Evolutionary conservation across 2,113 vertebrate genomes (phyloP).

Genomic region (Cyprinodon tularosa): DNA sequence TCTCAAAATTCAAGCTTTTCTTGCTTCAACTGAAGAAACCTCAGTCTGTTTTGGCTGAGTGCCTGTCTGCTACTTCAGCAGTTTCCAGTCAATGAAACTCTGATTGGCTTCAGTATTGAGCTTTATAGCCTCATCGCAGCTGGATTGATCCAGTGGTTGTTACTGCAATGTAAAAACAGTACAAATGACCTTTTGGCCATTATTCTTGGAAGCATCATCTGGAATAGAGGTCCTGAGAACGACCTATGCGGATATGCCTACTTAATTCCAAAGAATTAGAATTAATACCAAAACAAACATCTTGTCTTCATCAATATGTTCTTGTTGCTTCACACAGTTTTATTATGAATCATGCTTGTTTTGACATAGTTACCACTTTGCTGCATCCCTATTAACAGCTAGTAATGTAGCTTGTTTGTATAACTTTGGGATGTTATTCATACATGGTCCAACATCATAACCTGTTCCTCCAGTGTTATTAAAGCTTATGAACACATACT

Average conservation of each 20-base stretch:
- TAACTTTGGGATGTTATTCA: constrained; percentile 11
- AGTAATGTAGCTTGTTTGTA: background rate
- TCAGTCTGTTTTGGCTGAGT: background rate
- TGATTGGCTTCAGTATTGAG: background rate
- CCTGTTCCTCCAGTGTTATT: constrained; percentile 22
- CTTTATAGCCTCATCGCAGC: background rate
- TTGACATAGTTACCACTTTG: background rate
- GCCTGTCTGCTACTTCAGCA: background rate
- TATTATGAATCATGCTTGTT: background rate
- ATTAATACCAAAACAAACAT: background rate
- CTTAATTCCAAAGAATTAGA: background rate
- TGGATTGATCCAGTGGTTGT: background rate
- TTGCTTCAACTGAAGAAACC: no score
- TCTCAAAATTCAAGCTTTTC: background rate
- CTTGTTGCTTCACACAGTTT: no score
- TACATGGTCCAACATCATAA: background rate
- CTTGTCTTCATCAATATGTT: background rate
- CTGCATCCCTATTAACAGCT: constrained; percentile 6
- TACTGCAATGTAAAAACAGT: background rate
- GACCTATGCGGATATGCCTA: background rate
- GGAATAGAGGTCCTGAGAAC: background rate
- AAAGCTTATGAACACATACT: constrained; percentile 45
- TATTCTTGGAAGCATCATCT: background rate
- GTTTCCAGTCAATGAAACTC: background rate
- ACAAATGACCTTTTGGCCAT: background rate